Base-by-base conservation (phyloP, 2,113 vertebrate species). In the Ochotona princeps region DNA sequence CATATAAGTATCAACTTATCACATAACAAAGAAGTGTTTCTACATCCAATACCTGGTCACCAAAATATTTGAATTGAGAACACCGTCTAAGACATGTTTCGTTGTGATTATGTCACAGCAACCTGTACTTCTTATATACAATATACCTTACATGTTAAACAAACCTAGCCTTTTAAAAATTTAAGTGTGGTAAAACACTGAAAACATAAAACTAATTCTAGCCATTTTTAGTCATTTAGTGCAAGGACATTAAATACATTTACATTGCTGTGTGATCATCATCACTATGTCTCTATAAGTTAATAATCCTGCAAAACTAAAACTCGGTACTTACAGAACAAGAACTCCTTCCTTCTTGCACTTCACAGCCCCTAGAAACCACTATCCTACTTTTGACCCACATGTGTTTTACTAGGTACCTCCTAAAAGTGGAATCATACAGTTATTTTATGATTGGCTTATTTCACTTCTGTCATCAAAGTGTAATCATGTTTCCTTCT, bases 241-340 rank as follows among this genome's bases (percentile, higher is more conserved):
- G 18, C 4, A 61, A 30, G 17, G 20, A 8, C 18, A 26, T 51
- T 72, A 80, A 85, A 20, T 65, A 63, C 25, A 86, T 44, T 83
- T 23, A 73, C 23, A 61, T 0, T 63, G 79, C 44, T 69, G 51
- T 69, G 2, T 32, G 82, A 76, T 26, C 47, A 92, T 51, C 38
- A 51, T 30, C 83, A 76, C 25, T 35, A 35, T 35, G 65, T 35
- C 30, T 92, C 44, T 20, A 82, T 10, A 87, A 93, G 8, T 18
- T 92, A 17, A 72, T 88, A 14, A 79, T 61, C 30, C 92, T 92
- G 25, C 38, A 44, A 94, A 83, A 70, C 67, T 61, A 49, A 82
- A 78, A 60, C n/a, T 74, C 20, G 72, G 18, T 35, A 49, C 26
- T 28, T 28, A 60, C 14, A 49, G 35, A 93, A 90, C 18, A 87